Conservation (phyloP, 2,888 invertebrate species). For the Mylabris sibirica region DNA sequence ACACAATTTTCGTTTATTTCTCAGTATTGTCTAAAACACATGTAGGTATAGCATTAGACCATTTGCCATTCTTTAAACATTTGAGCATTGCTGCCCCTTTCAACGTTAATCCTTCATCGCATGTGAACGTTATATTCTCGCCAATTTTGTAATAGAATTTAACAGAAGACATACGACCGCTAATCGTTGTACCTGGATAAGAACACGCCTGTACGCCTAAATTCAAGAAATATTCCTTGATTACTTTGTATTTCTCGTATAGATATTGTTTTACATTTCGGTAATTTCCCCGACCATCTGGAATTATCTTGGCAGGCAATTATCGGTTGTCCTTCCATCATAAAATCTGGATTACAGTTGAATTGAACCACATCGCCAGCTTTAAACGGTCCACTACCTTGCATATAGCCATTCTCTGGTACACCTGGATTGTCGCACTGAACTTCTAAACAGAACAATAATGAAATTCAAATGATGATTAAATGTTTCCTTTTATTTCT, state of each 20-base stretch:
- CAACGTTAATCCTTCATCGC: slow-evolving; percentile 77
- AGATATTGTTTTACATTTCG: slow-evolving; percentile 72
- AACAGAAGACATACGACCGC: slow-evolving; percentile 84
- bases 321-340: slow-evolving; percentile 90
- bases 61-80: slow-evolving; percentile 83
- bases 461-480: slow-evolving; percentile 16
- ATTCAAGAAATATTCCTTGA: neutral
- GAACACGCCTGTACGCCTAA: slow-evolving; percentile 75
- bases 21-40: slow-evolving; percentile 62
- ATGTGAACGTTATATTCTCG: slow-evolving; percentile 84
- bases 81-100: slow-evolving; percentile 80
- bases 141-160: slow-evolving; percentile 90
- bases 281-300: slow-evolving; percentile 82
- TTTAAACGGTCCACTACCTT: slow-evolving; percentile 79
- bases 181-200: slow-evolving; percentile 86
- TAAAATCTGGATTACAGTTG: slow-evolving; percentile 86
- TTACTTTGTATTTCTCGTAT: neutral
- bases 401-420: slow-evolving; percentile 80
- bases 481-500: neutral
- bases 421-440: slow-evolving; percentile 78
- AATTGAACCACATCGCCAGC: slow-evolving; percentile 88
- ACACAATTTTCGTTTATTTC: slow-evolving; percentile 16
- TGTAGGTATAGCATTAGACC: slow-evolving; percentile 85
- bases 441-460: slow-evolving; percentile 68
- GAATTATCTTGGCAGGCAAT: slow-evolving; percentile 89